Base-by-base conservation (phyloP, 2,888 invertebrate genomes). In the Platycnemis pennipes region DNA sequence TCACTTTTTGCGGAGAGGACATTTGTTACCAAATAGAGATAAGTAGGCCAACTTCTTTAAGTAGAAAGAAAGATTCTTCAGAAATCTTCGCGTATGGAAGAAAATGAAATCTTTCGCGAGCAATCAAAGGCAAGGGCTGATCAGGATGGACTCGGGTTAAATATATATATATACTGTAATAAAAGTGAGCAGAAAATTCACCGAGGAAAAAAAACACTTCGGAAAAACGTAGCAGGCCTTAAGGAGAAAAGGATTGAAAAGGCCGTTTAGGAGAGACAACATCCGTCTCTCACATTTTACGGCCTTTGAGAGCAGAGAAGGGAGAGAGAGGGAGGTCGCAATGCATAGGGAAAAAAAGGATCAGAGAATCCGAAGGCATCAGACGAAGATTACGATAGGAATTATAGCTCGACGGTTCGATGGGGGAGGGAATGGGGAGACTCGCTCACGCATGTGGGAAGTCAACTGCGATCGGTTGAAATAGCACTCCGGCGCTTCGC, bases 81-180 rank as follows among this genome's bases (percentile, higher is more conserved):
- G 77, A 77, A 1, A 77, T 8, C 77, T 37, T 31, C 13, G 37
- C 77, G 77, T 13, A 37, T 37, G 37, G 37, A 77, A 77, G 37
- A 77, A 77, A 77, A 77, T 77, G n/a, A 77, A 37, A 77, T 77
- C 77, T 37, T 77, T 77, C n/a, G 77, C 31, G 11, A 77, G 31
- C 77, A 77, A 77, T 77, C 77, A 37, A 37, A 77, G 31, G 7
- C 13, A 26, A 77, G 77, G 37, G 26, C 16, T 5, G 77, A 77
- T 31, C 31, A 37, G 77, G 77, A 37, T 37, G 77, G 77, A 77
- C 77, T 77, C 77, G 31, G 26, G 77, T 26, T 19, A n/a, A 3
- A 63, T 4, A 22, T 2, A 63, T 8, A 63, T 22, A 53, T n/a
- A n/a, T n/a, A n/a, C n/a, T n/a, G n/a, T n/a, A n/a, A n/a, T n/a